Percentiles rank a stretch among this genome's conserved stretches.
Conservation (phyloP, 1,140 invertebrate genomes). For the Tetragonula clypearis region DNA sequence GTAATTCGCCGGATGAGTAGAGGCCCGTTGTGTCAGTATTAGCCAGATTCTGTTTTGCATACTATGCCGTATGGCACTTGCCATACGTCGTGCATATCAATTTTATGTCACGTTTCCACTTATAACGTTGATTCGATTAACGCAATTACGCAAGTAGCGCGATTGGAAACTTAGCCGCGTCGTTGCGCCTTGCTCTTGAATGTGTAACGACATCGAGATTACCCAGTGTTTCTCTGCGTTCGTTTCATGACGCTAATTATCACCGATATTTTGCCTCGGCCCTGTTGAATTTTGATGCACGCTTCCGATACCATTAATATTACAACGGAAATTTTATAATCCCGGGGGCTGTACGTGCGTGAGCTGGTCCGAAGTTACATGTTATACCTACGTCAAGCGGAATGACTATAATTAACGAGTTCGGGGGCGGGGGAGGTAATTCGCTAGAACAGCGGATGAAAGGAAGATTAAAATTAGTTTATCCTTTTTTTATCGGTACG, state of each 20-base stretch:
- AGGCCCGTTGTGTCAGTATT: constrained; percentile 63
- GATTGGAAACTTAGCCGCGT: constrained; percentile 42
- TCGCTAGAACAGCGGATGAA: background rate
- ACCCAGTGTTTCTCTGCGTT: background rate
- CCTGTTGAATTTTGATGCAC: background rate
- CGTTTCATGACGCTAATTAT: constrained; percentile 13
- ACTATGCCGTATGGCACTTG: constrained; percentile 31
- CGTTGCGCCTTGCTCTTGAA: constrained; percentile 10
- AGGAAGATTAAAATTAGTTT: too few species aligned
- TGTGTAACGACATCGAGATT: background rate
- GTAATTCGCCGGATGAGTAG: constrained; percentile 60
- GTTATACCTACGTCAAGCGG: too few species aligned
- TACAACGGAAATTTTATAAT: background rate
- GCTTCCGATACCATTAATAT: background rate
- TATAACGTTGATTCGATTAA: constrained; percentile 60
- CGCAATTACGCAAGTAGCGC: constrained; percentile 54
- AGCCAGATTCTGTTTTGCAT: constrained; percentile 60
- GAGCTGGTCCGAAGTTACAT: background rate
- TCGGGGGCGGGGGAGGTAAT: too few species aligned
- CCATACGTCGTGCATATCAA: constrained; percentile 45
- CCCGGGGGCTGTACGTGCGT: background rate
- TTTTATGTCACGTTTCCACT: constrained; percentile 63
- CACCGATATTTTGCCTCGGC: background rate
- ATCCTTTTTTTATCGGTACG: too few species aligned
- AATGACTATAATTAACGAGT: background rate